Evolutionary conservation across 2,888 invertebrate genomes (phyloP).

Genomic region (Ophion costatus): DNA sequence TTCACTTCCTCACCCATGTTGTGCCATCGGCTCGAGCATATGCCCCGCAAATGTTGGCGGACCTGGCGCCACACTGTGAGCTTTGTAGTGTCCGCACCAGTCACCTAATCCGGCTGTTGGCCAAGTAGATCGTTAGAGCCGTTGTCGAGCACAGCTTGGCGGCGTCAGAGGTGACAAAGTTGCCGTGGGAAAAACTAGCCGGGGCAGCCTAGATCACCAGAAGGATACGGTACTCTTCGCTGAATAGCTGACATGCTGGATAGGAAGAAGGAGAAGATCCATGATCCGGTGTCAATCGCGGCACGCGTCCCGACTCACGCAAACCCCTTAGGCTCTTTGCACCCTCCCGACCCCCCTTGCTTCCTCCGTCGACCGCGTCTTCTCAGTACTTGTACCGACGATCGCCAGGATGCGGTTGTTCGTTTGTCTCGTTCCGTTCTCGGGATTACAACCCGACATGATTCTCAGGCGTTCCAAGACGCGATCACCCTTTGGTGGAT

Average conservation of each 20-base stretch:
- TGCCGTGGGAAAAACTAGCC: slow-evolving; percentile 56
- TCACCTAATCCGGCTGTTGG: slow-evolving; percentile 21
- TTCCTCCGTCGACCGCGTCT: background rate
- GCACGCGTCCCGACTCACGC: slow-evolving; percentile 59
- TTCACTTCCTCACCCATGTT: slow-evolving; percentile 37
- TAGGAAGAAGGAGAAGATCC: slow-evolving; percentile 19
- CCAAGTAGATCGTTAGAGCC: slow-evolving; percentile 22
- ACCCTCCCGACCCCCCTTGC: background rate
- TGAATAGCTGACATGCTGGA: no score
- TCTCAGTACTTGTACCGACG: no score
- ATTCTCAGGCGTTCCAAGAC: no score
- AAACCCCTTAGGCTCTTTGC: slow-evolving; percentile 12
- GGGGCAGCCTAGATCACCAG: background rate
- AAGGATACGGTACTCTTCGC: background rate
- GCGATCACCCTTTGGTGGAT: background rate
- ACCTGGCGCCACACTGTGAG: slow-evolving; percentile 33
- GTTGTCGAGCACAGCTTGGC: background rate
- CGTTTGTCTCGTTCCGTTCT: no score
- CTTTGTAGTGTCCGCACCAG: slow-evolving; percentile 29
- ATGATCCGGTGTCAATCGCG: slow-evolving; percentile 66
- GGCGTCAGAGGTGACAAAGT: slow-evolving; percentile 63
- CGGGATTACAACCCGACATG: no score
- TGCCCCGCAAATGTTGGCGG: slow-evolving; percentile 9
- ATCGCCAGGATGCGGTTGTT: no score
- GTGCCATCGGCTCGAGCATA: slow-evolving; percentile 50